phyloP scores from a whole-genome alignment of 2,888 invertebrate species.

The Yponomeuta sedellus region DNA sequence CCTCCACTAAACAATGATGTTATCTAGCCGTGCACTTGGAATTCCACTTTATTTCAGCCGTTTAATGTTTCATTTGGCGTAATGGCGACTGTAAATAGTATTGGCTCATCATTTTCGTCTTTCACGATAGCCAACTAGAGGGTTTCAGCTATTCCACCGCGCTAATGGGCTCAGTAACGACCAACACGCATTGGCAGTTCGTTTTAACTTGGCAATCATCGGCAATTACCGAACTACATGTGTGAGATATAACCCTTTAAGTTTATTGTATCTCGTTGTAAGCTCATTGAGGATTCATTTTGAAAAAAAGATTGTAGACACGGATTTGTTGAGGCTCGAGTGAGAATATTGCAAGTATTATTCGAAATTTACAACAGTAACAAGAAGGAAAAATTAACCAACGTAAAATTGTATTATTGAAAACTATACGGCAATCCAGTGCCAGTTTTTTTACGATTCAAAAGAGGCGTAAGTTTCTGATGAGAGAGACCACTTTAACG shows the following conservation, averaged over 20 bases:
- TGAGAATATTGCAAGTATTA: not conserved
- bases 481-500: not conserved
- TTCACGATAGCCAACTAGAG: constrained; percentile 1
- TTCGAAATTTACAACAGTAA: not conserved
- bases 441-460: not conserved
- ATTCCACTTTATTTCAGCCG: not conserved
- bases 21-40: not conserved
- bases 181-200: constrained; percentile 4
- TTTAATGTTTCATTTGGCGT: not conserved
- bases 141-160: not conserved
- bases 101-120: constrained; percentile 7
- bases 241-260: not conserved
- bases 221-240: constrained; percentile 1
- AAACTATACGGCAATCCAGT: not conserved
- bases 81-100: not conserved
- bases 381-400: not conserved
- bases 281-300: not conserved
- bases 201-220: constrained; percentile 1
- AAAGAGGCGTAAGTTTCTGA: not conserved
- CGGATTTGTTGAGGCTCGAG: not conserved
- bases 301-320: not conserved
- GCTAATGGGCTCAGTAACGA: constrained; percentile 7
- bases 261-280: not conserved
- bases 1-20: constrained; percentile 1
- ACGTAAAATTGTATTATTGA: not conserved